A percentile compares a stretch with the other conserved stretches of the same genome.
Evolutionary conservation across 2,888 invertebrate species (phyloP).

Genomic region (Dicycla oo): DNA sequence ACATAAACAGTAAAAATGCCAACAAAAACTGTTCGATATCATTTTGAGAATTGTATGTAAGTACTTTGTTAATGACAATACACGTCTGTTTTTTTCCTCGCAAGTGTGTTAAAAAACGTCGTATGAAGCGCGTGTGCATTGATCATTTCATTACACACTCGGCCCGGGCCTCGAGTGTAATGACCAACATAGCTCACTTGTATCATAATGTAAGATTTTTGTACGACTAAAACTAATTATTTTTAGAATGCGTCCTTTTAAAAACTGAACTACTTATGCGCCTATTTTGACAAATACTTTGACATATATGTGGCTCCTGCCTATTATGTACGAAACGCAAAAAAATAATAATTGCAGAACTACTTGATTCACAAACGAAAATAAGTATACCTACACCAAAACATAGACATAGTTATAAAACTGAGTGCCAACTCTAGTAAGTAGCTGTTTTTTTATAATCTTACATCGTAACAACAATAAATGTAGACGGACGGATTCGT

Average conservation of each 20-base stretch:
- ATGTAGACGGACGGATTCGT: slow-evolving; percentile 19
- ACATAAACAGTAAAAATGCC: too few species aligned
- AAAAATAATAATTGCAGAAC: background rate
- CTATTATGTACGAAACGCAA: background rate
- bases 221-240: too few species aligned
- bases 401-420: background rate
- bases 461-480: slow-evolving; percentile 10
- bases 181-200: too few species aligned
- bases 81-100: too few species aligned
- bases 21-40: too few species aligned
- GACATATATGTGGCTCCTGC: background rate
- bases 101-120: too few species aligned
- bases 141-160: too few species aligned
- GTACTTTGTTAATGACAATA: too few species aligned
- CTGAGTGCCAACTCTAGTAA: background rate
- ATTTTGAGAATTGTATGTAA: too few species aligned
- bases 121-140: too few species aligned
- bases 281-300: background rate
- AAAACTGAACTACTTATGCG: background rate
- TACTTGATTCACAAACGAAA: background rate
- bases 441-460: background rate
- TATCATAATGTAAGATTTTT: too few species aligned
- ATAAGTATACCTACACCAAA: background rate
- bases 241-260: background rate
- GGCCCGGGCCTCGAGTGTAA: too few species aligned